Percentiles rank a stretch among this genome's conserved stretches.
phyloP scores from a whole-genome alignment of 2,113 vertebrate genomes.

The Poicephalus gulielmi region DNA sequence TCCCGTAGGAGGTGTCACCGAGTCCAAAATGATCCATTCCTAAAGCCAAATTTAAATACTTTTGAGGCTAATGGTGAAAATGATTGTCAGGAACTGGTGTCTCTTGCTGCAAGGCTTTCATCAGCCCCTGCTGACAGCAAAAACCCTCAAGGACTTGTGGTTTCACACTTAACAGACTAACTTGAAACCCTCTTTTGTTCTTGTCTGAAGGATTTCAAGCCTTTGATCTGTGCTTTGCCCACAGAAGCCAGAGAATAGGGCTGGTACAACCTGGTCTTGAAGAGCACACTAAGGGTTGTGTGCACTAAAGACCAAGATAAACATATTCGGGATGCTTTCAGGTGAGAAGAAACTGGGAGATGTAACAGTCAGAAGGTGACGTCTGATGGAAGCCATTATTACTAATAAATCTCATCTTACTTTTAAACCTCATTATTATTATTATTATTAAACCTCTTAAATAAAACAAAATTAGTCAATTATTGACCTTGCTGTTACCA shows the following conservation, averaged over 20 bases:
- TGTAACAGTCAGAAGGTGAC: not conserved
- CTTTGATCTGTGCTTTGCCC: not conserved
- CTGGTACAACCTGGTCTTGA: not conserved
- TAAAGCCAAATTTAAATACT: slow-evolving; percentile 8
- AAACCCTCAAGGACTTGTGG: not conserved
- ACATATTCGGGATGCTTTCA: not conserved
- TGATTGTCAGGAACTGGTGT: not conserved
- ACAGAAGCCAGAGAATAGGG: not conserved
- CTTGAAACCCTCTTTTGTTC: not conserved
- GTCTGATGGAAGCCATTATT: not conserved
- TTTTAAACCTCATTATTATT: not conserved
- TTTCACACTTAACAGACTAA: not conserved
- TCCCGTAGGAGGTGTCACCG: not conserved
- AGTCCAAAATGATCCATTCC: slow-evolving; percentile 9
- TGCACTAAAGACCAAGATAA: not conserved
- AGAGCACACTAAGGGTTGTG: not conserved
- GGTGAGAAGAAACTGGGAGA: not conserved
- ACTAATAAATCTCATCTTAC: not conserved
- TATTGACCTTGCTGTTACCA: not conserved
- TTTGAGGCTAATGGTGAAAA: not conserved
- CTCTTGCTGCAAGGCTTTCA: not conserved
- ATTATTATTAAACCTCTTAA: not conserved
- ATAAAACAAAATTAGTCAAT: not conserved
- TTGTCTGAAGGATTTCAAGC: not conserved
- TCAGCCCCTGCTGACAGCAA: not conserved